phyloP scores from a whole-genome alignment of 2,113 vertebrate species.

The Phaethon lepturus region DNA sequence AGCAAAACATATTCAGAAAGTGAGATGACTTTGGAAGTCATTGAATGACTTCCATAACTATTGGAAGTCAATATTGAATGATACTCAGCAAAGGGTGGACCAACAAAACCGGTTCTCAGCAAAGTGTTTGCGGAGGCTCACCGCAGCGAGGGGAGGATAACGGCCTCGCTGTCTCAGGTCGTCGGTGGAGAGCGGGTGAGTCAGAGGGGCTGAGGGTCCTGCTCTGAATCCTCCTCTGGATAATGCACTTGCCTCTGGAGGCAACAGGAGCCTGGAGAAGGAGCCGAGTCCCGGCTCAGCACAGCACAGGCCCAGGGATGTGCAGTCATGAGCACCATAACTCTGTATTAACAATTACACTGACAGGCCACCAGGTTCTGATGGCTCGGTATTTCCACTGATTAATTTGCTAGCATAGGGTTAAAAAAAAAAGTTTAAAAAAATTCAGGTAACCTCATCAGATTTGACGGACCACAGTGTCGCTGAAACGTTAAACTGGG shows the following conservation, averaged over 20 bases:
- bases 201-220: background rate
- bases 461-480: background rate
- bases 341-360: background rate
- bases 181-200: accelerated
- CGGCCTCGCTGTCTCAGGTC: background rate
- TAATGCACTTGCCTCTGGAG: background rate
- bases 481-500: background rate
- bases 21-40: background rate
- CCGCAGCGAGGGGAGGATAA: background rate
- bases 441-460: background rate
- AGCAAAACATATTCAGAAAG: background rate
- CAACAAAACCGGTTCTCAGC: background rate
- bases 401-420: background rate
- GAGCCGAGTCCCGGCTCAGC: accelerated
- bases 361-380: background rate
- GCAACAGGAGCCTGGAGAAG: background rate
- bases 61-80: background rate
- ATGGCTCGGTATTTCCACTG: background rate
- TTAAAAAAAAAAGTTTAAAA: background rate
- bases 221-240: background rate
- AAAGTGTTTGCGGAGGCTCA: background rate
- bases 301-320: too few relatives aligned
- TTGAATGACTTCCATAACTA: too few relatives aligned
- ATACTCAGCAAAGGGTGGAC: background rate
- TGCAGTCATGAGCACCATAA: accelerated